Conservation (phyloP, 2,113 vertebrate genomes). For the Prionailurus viverrinus region DNA sequence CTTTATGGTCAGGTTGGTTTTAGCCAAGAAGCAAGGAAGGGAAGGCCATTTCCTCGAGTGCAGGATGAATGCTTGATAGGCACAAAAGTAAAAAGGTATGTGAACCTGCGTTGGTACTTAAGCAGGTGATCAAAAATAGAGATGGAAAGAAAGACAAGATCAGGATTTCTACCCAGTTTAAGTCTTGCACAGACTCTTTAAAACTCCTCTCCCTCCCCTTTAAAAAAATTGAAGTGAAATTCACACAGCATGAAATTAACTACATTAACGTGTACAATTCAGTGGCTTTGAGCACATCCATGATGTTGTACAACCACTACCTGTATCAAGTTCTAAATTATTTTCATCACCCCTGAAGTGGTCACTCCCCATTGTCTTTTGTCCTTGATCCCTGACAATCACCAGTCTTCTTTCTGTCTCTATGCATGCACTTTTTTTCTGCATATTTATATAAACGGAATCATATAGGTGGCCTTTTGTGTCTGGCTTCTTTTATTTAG, state of each 20-base stretch:
- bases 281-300: neutral
- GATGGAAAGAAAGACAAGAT: neutral
- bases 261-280: neutral
- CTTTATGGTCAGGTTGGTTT: neutral
- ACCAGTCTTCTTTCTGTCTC: neutral
- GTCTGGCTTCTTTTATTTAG: conserved; percentile 10
- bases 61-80: neutral
- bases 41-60: neutral
- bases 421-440: neutral
- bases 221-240: neutral
- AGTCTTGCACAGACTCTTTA: neutral
- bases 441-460: neutral
- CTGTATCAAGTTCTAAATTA: neutral
- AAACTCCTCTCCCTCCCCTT: neutral
- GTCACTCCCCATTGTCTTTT: neutral
- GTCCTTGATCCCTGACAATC: neutral
- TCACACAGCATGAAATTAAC: neutral
- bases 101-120: neutral
- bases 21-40: neutral
- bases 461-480: neutral
- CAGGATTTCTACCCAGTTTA: neutral
- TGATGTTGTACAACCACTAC: too few species aligned
- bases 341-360: neutral
- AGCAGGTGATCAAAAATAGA: neutral
- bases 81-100: neutral